Evolutionary conservation across 2,113 vertebrate species (phyloP).

Genomic region (Antechinus stuartii): DNA sequence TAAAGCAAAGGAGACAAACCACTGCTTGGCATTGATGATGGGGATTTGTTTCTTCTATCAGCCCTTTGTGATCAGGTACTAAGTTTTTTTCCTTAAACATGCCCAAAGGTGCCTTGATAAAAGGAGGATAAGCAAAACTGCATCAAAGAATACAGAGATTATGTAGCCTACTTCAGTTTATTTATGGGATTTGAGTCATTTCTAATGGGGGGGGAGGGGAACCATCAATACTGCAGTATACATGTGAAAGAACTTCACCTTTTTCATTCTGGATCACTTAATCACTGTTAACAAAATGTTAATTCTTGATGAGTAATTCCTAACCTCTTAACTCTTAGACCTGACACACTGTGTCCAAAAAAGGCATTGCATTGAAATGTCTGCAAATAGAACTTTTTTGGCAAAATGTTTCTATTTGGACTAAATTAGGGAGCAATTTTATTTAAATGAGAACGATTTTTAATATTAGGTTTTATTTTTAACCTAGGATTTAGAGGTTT

Average conservation of each 20-base stretch:
- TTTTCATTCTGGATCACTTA: conserved; percentile 41
- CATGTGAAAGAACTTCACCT: conserved; percentile 41
- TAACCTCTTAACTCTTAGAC: conserved; percentile 46
- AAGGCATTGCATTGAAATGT: conserved; percentile 63
- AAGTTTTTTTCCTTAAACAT: conserved; percentile 50
- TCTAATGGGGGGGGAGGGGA: not conserved
- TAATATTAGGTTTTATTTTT: conserved; percentile 51
- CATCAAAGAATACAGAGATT: conserved; percentile 39
- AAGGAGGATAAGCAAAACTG: conserved; percentile 17
- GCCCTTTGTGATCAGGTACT: conserved; percentile 18
- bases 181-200: not conserved
- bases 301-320: conserved; percentile 17
- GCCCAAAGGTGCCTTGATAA: conserved; percentile 70
- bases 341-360: conserved; percentile 9
- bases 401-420: conserved; percentile 58
- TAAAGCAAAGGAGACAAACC: conserved; percentile 40
- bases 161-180: conserved; percentile 35
- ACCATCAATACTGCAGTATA: not conserved
- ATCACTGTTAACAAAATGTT: conserved; percentile 33
- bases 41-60: not conserved
- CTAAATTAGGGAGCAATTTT: conserved; percentile 40
- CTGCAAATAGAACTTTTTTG: conserved; percentile 64
- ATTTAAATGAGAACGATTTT: conserved; percentile 59
- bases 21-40: conserved; percentile 25
- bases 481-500: conserved; percentile 9